Conservation (phyloP, 2,888 invertebrate genomes). For the Eupithecia vulgata region DNA sequence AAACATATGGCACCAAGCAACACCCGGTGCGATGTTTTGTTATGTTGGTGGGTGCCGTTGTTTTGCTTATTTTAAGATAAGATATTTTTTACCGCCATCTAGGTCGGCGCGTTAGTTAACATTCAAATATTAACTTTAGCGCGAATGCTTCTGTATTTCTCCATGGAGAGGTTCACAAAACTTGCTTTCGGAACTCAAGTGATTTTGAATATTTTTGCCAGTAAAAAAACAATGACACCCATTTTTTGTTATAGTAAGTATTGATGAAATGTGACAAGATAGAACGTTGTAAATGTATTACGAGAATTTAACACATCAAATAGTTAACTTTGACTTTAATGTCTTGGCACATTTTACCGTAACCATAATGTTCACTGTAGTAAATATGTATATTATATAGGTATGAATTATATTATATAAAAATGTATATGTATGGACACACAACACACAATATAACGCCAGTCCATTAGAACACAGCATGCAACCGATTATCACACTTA, state of each 20-base stretch:
- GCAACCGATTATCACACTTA: conserved; percentile 49
- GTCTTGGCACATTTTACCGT: conserved; percentile 32
- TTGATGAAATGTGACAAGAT: conserved; percentile 28
- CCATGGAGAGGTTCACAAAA: not conserved
- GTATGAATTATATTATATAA: conserved; percentile 3
- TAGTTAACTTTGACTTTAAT: not conserved
- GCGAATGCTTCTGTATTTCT: not conserved
- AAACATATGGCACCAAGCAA: conserved; percentile 74
- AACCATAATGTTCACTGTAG: conserved; percentile 34
- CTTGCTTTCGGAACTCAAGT: too few species aligned
- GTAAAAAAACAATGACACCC: conserved; percentile 32
- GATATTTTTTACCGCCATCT: not conserved
- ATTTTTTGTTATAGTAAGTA: conserved; percentile 27
- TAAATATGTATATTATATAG: conserved; percentile 28
- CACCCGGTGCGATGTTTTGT: conserved; percentile 67
- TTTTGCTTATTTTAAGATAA: not conserved
- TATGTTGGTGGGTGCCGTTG: conserved; percentile 50
- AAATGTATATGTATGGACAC: conserved; percentile 29
- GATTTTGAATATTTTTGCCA: not conserved
- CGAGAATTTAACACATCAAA: not conserved
- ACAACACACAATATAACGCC: conserved; percentile 27
- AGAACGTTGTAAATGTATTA: not conserved
- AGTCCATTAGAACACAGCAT: conserved; percentile 45
- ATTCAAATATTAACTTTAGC: not conserved
- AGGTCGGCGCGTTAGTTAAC: not conserved